Percentiles rank a stretch among this genome's conserved stretches.
These are phyloP conservation scores for Cryptoprocta ferox DNA, from an alignment of 2,797 vertebrate species.

Conservation along the genomic window DNA sequence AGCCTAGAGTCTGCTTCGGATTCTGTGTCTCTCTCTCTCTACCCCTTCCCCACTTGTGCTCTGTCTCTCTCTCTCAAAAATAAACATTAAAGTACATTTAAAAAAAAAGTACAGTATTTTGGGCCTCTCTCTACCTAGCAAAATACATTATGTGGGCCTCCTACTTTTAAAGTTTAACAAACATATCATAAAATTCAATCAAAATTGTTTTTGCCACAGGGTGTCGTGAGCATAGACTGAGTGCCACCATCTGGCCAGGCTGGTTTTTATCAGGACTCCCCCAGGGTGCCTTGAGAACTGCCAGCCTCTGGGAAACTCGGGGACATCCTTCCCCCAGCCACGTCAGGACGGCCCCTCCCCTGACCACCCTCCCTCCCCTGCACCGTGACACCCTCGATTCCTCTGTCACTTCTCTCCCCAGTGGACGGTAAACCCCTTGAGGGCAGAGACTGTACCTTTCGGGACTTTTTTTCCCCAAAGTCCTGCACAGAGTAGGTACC, in stretches of 20 bases:
- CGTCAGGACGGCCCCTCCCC: accelerated
- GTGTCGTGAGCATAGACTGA: neutral
- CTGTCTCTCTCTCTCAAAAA: too few species aligned
- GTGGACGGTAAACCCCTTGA: neutral
- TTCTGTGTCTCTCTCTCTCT: too few species aligned
- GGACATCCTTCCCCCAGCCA: accelerated
- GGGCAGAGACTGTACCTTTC: neutral
- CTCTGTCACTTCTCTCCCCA: neutral
- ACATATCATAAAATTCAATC: neutral
- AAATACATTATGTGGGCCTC: neutral
- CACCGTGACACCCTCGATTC: neutral
- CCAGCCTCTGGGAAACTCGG: neutral
- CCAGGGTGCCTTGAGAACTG: neutral
- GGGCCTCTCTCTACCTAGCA: neutral
- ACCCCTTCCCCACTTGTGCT: too few species aligned
- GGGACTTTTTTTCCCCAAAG: neutral
- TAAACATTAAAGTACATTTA: too few species aligned
- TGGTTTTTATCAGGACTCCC: neutral
- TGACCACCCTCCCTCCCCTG: neutral
- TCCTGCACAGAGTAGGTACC: too few species aligned
- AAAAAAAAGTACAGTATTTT: neutral
- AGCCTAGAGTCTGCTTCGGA: too few species aligned
- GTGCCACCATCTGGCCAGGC: neutral
- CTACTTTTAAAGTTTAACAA: neutral
- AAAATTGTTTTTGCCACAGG: neutral